Evolutionary conservation across 37 sponge, comb jelly and placozoan genomes (phyloP).

Genomic region (Cliona cf. orientalis): DNA sequence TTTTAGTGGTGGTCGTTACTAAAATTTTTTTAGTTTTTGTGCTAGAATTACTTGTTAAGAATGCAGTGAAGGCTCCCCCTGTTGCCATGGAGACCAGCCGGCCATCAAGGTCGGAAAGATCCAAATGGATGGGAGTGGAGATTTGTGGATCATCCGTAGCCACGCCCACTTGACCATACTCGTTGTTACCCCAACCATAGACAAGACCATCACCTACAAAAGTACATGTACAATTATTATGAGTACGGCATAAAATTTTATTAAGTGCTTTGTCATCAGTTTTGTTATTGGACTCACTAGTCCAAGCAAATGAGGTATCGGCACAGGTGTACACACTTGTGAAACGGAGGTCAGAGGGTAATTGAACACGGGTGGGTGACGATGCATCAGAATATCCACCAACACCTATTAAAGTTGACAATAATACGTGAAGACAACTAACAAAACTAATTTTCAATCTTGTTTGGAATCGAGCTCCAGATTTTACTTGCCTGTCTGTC

Average conservation of each 20-base stretch:
- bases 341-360: background rate
- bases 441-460: too few species aligned
- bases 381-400: too few species aligned
- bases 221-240: background rate
- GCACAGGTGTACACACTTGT: slow-evolving; percentile 25
- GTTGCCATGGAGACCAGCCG: slow-evolving; percentile 39
- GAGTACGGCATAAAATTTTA: background rate
- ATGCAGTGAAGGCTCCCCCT: slow-evolving; percentile 57
- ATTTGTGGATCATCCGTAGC: background rate
- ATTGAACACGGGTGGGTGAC: too few species aligned
- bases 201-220: slow-evolving; percentile 14
- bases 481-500: slow-evolving; percentile 58
- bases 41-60: slow-evolving; percentile 22
- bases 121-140: background rate
- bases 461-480: too few species aligned
- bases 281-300: slow-evolving; percentile 20
- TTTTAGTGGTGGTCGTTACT: background rate
- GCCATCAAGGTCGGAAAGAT: slow-evolving; percentile 1
- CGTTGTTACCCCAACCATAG: slow-evolving; percentile 75
- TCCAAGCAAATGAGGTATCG: slow-evolving; percentile 53
- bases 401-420: too few species aligned
- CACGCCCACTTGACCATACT: slow-evolving; percentile 56
- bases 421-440: too few species aligned
- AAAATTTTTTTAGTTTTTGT: background rate
- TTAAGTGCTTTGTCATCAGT: background rate